Conservation (phyloP, 2,888 invertebrate genomes). For the Dolichomitus sp. region DNA sequence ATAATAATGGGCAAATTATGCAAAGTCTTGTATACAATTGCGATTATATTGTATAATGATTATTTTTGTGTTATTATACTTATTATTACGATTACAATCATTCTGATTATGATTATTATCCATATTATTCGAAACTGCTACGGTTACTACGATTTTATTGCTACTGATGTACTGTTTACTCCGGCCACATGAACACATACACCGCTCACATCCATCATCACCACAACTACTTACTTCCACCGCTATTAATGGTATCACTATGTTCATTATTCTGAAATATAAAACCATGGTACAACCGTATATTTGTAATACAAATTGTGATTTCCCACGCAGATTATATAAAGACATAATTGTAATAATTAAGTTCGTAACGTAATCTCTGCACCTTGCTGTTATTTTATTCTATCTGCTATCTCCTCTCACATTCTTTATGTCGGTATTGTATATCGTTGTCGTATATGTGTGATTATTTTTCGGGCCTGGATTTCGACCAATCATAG, state of each 20-base stretch:
- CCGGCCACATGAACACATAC: constrained; percentile 12
- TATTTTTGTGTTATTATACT: constrained; percentile 67
- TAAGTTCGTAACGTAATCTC: no score
- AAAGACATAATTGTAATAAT: no score
- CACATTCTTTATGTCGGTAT: constrained; percentile 2
- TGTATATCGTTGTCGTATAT: constrained; percentile 2
- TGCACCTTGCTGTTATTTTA: constrained; percentile 1
- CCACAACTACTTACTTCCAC: constrained; percentile 63
- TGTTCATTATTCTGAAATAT: constrained; percentile 75
- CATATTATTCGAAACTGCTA: constrained; percentile 34
- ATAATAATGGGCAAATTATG: constrained; percentile 39
- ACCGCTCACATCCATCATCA: constrained; percentile 17
- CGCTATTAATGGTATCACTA: constrained; percentile 67
- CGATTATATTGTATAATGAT: constrained; percentile 65
- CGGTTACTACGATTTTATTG: constrained; percentile 31
- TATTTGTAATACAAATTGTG: constrained; percentile 67
- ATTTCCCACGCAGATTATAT: constrained; percentile 42
- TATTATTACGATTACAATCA: constrained; percentile 60
- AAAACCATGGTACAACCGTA: constrained; percentile 73
- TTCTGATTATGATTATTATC: constrained; percentile 54
- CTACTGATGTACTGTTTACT: constrained; percentile 40
- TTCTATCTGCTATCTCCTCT: background rate
- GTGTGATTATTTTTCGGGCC: no score
- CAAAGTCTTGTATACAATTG: constrained; percentile 63
- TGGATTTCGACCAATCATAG: no score